These are phyloP conservation scores for Pandemis cinnamomeana DNA, from an alignment of 2,888 invertebrate species.

Conservation along the genomic window DNA sequence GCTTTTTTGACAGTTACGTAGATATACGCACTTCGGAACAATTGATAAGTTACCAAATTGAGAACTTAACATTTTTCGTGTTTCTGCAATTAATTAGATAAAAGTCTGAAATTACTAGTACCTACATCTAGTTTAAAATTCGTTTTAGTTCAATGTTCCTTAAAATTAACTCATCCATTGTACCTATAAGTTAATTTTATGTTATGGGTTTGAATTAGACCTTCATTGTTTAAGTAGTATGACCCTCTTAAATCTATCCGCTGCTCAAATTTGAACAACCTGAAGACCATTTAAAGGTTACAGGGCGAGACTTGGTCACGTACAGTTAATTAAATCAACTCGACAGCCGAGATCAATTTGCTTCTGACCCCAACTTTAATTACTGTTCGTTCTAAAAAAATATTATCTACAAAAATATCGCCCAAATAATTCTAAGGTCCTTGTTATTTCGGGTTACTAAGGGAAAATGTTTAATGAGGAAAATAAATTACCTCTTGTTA, in stretches of 20 bases:
- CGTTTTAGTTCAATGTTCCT: constrained; percentile 10
- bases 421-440: constrained; percentile 1
- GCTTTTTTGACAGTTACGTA: too few species aligned
- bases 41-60: too few species aligned
- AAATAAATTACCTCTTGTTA: constrained; percentile 35
- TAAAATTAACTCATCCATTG: background rate
- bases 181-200: constrained; percentile 15
- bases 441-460: constrained; percentile 10
- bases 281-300: constrained; percentile 30
- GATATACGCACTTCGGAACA: too few species aligned
- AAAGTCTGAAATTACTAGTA: too few species aligned
- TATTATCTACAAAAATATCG: constrained; percentile 10
- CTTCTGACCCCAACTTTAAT: constrained; percentile 33
- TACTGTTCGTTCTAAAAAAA: constrained; percentile 24
- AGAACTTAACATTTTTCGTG: too few species aligned
- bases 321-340: constrained; percentile 37
- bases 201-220: constrained; percentile 1
- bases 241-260: constrained; percentile 36
- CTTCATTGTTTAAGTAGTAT: constrained; percentile 30
- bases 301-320: constrained; percentile 31
- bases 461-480: constrained; percentile 17
- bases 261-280: constrained; percentile 38
- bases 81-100: too few species aligned
- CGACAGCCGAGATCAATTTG: constrained; percentile 30
- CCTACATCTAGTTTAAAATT: background rate